Conservation (phyloP, 2,113 vertebrate species). For the Sakesphorus luctuosus region DNA sequence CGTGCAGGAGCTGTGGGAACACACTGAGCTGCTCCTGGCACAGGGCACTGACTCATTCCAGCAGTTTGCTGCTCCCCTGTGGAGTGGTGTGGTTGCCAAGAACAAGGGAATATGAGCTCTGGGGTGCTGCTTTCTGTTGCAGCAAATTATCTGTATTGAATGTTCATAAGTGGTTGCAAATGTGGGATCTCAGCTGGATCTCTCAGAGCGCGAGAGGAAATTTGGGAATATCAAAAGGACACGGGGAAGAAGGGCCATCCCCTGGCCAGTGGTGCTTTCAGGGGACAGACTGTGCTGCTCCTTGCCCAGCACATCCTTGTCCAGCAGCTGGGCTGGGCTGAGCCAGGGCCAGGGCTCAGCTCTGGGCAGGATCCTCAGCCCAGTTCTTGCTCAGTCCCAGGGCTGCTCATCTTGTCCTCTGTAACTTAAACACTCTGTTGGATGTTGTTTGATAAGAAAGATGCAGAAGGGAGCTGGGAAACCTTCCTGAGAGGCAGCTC, state of each 20-base stretch:
- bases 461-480: not conserved
- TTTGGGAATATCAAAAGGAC: not conserved
- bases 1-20: accelerated
- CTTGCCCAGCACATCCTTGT: not conserved
- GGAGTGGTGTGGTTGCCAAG: not conserved
- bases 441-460: not conserved
- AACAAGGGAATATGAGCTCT: not conserved
- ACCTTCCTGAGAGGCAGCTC: not conserved
- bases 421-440: not conserved
- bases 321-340: not conserved
- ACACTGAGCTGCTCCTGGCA: not conserved
- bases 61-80: not conserved
- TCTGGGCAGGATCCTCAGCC: not conserved
- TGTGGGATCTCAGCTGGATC: not conserved
- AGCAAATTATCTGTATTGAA: not conserved
- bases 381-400: not conserved
- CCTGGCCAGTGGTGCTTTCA: not conserved
- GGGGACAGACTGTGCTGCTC: not conserved
- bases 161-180: not conserved
- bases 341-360: not conserved
- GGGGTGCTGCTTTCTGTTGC: not conserved
- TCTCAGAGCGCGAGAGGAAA: not conserved
- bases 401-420: not conserved
- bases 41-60: not conserved
- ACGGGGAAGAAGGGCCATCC: not conserved